These are phyloP conservation scores for Caenorhabditis tropicalis DNA, from an alignment of 1,140 invertebrate species.

Conservation along the genomic window DNA sequence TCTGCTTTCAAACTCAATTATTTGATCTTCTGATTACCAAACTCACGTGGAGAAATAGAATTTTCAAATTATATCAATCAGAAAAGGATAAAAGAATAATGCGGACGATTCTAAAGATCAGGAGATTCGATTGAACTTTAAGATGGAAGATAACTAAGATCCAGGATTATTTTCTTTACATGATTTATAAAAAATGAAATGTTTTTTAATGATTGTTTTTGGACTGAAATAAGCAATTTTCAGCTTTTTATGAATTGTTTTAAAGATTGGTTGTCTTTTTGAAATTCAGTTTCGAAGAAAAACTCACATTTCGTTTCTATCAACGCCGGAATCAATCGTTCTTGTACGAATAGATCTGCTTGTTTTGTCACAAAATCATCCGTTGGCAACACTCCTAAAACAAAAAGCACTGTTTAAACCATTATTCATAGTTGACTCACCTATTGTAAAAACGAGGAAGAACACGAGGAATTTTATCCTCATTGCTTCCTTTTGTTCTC, in stretches of 20 bases:
- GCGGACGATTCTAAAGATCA: not conserved
- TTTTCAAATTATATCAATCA: not conserved
- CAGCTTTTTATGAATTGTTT: no score
- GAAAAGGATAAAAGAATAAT: not conserved
- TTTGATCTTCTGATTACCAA: not conserved
- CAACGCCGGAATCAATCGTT: not conserved
- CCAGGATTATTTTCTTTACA: no score
- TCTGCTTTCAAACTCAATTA: not conserved
- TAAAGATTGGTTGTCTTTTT: no score
- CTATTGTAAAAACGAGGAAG: not conserved
- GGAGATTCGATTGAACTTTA: not conserved
- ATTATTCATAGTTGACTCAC: not conserved
- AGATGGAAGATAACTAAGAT: no score
- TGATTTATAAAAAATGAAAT: not conserved
- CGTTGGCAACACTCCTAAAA: not conserved
- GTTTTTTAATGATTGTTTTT: not conserved
- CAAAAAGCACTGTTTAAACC: no score
- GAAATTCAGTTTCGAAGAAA: no score
- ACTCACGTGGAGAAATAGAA: not conserved
- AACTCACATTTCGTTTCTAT: not conserved
- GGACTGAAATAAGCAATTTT: no score
- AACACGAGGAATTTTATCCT: not conserved
- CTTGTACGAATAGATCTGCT: not conserved
- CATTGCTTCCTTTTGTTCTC: not conserved
- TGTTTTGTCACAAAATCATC: not conserved